phyloP scores from a whole-genome alignment of 2,888 invertebrate genomes.

The Dysmachus trigonus region DNA sequence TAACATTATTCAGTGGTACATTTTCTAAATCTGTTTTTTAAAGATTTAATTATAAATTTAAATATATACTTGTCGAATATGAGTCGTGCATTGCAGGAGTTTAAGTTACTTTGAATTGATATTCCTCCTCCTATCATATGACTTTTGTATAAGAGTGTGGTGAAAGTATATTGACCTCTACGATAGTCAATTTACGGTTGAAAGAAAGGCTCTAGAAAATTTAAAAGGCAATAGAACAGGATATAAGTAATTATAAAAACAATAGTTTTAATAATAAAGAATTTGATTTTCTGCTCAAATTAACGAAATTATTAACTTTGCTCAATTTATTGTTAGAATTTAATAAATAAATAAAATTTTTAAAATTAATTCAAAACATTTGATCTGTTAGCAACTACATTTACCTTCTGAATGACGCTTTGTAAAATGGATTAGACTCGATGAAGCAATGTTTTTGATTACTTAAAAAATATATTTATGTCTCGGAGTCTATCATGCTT shows the following conservation, averaged over 20 bases:
- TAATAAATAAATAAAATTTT: not conserved
- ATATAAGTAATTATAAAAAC: too few relatives aligned
- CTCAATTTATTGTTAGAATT: too few relatives aligned
- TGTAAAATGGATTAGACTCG: not conserved
- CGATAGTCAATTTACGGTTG: not conserved
- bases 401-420: not conserved
- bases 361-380: not conserved
- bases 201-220: not conserved
- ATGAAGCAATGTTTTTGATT: not conserved
- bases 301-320: not conserved
- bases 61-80: not conserved
- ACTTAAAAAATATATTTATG: not conserved
- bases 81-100: not conserved
- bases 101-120: not conserved
- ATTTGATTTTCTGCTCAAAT: too few relatives aligned
- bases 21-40: not conserved
- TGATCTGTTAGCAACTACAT: not conserved
- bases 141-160: not conserved
- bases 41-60: not conserved
- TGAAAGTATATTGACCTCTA: not conserved
- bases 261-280: too few relatives aligned
- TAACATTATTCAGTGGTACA: not conserved
- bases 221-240: not conserved
- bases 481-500: not conserved
- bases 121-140: not conserved